phyloP scores from a whole-genome alignment of 2,113 vertebrate genomes.

The Orcinus orca region DNA sequence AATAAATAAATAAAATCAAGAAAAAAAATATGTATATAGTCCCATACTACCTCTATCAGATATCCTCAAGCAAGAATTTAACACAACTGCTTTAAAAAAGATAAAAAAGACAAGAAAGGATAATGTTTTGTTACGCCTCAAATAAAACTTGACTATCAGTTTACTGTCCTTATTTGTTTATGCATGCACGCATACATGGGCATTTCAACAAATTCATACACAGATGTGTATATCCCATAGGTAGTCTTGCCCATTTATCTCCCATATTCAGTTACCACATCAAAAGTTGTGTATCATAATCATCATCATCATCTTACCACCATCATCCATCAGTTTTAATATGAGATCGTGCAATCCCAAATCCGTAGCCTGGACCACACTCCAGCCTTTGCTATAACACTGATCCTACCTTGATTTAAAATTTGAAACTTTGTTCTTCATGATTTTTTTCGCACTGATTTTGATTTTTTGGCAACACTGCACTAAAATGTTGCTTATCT shows the following conservation, averaged over 20 bases:
- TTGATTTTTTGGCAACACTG: background rate
- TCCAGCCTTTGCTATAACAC: background rate
- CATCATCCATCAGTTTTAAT: background rate
- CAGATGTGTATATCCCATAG: background rate
- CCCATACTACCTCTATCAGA: background rate
- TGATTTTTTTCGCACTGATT: background rate
- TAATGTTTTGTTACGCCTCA: background rate
- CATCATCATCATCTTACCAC: accelerated
- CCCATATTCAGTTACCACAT: background rate
- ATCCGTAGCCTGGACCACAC: background rate
- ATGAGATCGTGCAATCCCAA: background rate
- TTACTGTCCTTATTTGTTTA: background rate
- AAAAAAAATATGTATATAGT: too few species aligned
- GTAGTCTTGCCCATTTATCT: background rate
- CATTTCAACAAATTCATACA: background rate
- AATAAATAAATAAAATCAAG: too few species aligned
- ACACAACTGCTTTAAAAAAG: background rate
- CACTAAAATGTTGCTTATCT: background rate
- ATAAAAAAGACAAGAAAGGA: background rate
- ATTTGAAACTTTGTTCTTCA: background rate
- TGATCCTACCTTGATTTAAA: background rate
- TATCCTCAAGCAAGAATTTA: background rate
- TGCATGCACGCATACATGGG: background rate
- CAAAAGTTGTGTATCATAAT: background rate
- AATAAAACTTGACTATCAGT: background rate